Evolutionary conservation across 2,797 vertebrate species (phyloP).

Genomic region (Lacerta agilis): DNA sequence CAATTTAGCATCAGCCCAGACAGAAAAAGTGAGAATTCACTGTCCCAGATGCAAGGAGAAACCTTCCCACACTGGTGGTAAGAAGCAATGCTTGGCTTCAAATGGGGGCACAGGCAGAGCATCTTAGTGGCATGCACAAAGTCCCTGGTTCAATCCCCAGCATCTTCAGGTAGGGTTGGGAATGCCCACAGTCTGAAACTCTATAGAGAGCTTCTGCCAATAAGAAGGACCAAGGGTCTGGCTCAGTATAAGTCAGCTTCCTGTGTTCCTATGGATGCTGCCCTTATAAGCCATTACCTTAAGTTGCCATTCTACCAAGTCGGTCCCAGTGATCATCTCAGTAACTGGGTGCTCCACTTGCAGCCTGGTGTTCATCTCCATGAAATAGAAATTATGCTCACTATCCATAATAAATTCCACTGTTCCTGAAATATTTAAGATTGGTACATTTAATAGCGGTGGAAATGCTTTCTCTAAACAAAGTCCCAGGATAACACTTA

Average conservation of each 20-base stretch:
- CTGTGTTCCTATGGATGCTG: too few species aligned
- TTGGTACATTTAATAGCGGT: conserved; percentile 5
- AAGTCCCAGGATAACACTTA: background rate
- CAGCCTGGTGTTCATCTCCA: conserved; percentile 99
- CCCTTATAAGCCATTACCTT: conserved; percentile 78
- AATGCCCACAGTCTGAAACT: too few species aligned
- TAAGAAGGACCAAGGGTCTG: too few species aligned
- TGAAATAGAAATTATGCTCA: conserved; percentile 96
- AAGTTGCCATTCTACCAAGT: conserved; percentile 98
- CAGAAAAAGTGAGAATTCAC: background rate
- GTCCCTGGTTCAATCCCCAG: too few species aligned
- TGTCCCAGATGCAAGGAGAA: background rate
- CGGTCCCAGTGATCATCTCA: conserved; percentile 97
- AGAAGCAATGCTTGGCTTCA: background rate
- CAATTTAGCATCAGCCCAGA: background rate
- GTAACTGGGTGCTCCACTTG: conserved; percentile 97
- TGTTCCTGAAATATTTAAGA: conserved; percentile 81
- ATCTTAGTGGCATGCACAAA: too few species aligned
- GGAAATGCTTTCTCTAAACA: background rate
- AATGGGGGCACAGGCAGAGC: background rate
- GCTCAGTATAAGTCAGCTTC: too few species aligned
- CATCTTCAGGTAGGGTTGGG: too few species aligned
- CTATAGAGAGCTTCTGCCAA: too few species aligned
- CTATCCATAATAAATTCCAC: conserved; percentile 98
- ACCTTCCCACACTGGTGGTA: background rate